These are phyloP conservation scores for Acanthurus tractus DNA, from an alignment of 2,797 vertebrate species.

Conservation along the genomic window DNA sequence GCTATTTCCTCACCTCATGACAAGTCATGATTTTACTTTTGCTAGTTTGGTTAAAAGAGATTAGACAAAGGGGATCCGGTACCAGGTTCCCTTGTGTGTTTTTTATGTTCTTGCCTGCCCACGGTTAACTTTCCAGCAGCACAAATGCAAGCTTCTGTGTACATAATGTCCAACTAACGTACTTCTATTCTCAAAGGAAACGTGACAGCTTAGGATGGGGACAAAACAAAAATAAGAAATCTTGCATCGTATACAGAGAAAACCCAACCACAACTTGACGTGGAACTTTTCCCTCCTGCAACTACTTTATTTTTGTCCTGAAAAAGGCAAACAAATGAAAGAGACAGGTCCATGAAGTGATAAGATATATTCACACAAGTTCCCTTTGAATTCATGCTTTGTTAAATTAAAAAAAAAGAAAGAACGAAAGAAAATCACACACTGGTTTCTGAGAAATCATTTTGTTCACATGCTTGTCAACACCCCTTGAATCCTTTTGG, in stretches of 20 bases:
- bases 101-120: conserved; percentile 25
- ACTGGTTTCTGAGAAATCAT: background rate
- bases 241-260: background rate
- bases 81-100: conserved; percentile 31
- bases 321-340: background rate
- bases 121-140: conserved; percentile 17
- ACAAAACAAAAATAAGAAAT: background rate
- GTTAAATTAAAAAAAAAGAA: too few relatives aligned
- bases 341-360: background rate
- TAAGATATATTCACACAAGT: background rate
- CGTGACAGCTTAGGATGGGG: background rate
- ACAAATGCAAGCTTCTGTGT: conserved; percentile 13
- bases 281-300: background rate
- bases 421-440: background rate
- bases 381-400: background rate
- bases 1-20: conserved; percentile 24
- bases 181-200: background rate
- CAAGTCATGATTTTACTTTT: conserved; percentile 45
- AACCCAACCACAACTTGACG: background rate
- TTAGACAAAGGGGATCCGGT: conserved; percentile 35
- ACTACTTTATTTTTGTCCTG: background rate
- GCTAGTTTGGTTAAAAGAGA: conserved; percentile 5
- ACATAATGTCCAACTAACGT: background rate
- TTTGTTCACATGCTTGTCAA: background rate
- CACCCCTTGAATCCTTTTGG: background rate